Percentiles rank a stretch among this genome's conserved stretches.
Conservation (phyloP, 2,113 vertebrate genomes). For the Lepus europaeus region DNA sequence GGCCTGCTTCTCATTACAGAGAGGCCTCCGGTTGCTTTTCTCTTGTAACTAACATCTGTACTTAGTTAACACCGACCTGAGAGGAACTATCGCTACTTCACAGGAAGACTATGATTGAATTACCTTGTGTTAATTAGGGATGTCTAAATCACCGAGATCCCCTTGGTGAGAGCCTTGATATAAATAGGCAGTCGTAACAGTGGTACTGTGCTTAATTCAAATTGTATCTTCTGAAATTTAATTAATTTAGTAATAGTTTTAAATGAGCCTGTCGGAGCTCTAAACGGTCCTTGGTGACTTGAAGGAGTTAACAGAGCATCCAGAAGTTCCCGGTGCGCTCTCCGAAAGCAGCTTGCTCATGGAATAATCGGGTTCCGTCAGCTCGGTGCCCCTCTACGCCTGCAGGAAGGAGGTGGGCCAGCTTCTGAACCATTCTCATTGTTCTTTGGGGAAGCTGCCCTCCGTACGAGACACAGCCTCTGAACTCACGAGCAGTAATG, state of each 20-base stretch:
- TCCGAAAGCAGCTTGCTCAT: background rate
- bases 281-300: constrained; percentile 57
- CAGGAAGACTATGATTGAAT: constrained; percentile 40
- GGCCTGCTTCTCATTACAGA: background rate
- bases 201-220: constrained; percentile 62
- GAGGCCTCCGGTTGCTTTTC: background rate
- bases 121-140: constrained; percentile 77
- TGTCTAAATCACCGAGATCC: constrained; percentile 72
- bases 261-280: constrained; percentile 20
- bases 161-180: constrained; percentile 73
- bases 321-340: background rate
- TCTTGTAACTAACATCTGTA: constrained; percentile 44
- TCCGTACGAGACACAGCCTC: background rate
- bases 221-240: constrained; percentile 71
- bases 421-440: background rate
- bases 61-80: constrained; percentile 56
- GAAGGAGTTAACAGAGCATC: constrained; percentile 34
- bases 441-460: background rate
- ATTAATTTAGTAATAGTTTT: constrained; percentile 74
- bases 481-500: background rate
- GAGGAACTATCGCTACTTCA: constrained; percentile 55
- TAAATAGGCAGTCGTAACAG: constrained; percentile 65
- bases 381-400: background rate
- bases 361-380: background rate
- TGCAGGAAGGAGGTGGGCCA: background rate